phyloP scores from a whole-genome alignment of 2,113 vertebrate species.

The Barbus barbus region DNA sequence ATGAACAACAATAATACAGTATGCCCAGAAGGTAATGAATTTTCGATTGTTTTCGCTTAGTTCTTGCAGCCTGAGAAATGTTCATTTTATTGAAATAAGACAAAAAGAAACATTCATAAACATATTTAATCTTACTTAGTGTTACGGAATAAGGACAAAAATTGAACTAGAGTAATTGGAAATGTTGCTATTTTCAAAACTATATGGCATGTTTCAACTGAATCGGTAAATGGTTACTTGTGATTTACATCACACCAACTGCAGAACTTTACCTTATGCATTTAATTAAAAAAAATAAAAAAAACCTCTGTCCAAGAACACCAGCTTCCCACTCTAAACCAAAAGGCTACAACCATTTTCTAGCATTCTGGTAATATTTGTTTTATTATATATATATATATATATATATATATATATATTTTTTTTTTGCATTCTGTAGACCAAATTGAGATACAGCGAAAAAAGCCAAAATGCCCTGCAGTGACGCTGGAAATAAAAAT shows the following conservation, averaged over 20 bases:
- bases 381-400: too few relatives aligned
- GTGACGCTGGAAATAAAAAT: conserved; percentile 77
- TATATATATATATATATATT: too few relatives aligned
- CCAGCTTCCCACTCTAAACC: not conserved
- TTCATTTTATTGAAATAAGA: not conserved
- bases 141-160: not conserved
- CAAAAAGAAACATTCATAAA: not conserved
- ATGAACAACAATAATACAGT: too few relatives aligned
- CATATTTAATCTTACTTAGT: not conserved
- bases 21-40: too few relatives aligned
- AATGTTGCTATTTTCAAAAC: not conserved
- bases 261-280: not conserved
- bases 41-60: too few relatives aligned
- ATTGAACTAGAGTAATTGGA: not conserved
- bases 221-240: not conserved
- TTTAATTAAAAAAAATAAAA: not conserved
- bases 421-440: conserved; percentile 5
- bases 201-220: not conserved
- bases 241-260: not conserved
- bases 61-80: not conserved
- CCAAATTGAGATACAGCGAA: conserved; percentile 62
- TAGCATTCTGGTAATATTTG: too few relatives aligned
- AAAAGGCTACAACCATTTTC: not conserved
- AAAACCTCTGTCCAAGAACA: too few relatives aligned
- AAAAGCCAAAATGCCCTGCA: conserved; percentile 78